phyloP scores from a whole-genome alignment of 2,888 invertebrate species.

The Drosophila mettleri region DNA sequence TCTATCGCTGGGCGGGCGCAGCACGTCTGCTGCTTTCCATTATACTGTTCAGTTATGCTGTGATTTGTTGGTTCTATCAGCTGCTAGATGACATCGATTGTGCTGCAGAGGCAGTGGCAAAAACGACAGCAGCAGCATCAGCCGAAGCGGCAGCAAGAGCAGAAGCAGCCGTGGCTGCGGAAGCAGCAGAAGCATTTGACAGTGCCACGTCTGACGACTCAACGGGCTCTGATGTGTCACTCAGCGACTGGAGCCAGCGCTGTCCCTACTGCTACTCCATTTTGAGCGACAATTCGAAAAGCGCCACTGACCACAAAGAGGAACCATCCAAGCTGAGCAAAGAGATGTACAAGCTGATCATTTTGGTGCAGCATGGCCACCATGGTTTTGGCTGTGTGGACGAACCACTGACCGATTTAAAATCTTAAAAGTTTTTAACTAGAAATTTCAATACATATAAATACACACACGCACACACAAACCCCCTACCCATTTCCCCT shows the following conservation, averaged over 20 bases:
- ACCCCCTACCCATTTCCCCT: too few species aligned
- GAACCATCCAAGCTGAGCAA: background rate
- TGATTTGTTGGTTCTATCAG: slow-evolving; percentile 23
- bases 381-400: background rate
- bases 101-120: too few species aligned
- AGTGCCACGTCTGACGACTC: background rate
- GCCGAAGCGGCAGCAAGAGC: background rate
- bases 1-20: slow-evolving; percentile 6
- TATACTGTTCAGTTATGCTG: slow-evolving; percentile 10
- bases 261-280: slow-evolving; percentile 9
- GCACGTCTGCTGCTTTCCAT: slow-evolving; percentile 27
- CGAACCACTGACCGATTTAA: background rate
- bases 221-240: background rate
- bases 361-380: background rate
- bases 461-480: too few species aligned
- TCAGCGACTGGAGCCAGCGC: background rate
- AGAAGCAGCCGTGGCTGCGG: background rate
- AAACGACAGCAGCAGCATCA: too few species aligned
- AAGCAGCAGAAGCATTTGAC: background rate
- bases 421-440: background rate
- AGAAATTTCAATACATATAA: too few species aligned
- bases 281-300: too few species aligned
- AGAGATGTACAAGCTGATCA: background rate
- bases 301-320: background rate
- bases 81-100: slow-evolving; percentile 1